Percentiles rank a stretch among this genome's conserved stretches.
These are phyloP conservation scores for Zele albiditarsus DNA, from an alignment of 2,888 invertebrate genomes.

Conservation along the genomic window DNA sequence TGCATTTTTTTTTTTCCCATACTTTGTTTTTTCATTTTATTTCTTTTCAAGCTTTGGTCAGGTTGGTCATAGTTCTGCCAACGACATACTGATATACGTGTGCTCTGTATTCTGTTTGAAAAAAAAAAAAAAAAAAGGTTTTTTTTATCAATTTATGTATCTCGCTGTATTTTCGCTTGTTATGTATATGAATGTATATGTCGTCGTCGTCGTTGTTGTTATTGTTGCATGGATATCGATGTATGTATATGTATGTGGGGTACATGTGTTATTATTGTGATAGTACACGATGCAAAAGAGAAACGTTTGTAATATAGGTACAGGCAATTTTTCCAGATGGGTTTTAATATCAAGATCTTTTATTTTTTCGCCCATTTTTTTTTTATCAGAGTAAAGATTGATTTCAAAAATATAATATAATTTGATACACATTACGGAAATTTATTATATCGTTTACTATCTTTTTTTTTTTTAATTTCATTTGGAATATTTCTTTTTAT, in stretches of 20 bases:
- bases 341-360: no score
- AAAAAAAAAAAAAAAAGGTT: background rate
- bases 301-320: no score
- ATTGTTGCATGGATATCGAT: background rate
- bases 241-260: background rate
- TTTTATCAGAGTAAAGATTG: no score
- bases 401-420: no score
- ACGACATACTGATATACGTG: constrained; percentile 19
- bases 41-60: background rate
- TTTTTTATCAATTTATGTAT: background rate
- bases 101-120: background rate
- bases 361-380: no score
- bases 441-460: no score
- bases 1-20: background rate
- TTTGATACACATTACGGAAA: no score
- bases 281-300: no score
- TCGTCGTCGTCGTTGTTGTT: no score
- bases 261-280: background rate
- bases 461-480: no score
- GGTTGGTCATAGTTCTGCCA: constrained; percentile 26
- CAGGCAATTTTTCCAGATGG: no score
- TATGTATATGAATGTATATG: background rate
- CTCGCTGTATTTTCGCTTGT: background rate
- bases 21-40: background rate
- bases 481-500: no score